Percentiles rank a stretch among this genome's conserved stretches.
phyloP scores from a whole-genome alignment of 2,797 vertebrate genomes.

The Rhinogobio ventralis region DNA sequence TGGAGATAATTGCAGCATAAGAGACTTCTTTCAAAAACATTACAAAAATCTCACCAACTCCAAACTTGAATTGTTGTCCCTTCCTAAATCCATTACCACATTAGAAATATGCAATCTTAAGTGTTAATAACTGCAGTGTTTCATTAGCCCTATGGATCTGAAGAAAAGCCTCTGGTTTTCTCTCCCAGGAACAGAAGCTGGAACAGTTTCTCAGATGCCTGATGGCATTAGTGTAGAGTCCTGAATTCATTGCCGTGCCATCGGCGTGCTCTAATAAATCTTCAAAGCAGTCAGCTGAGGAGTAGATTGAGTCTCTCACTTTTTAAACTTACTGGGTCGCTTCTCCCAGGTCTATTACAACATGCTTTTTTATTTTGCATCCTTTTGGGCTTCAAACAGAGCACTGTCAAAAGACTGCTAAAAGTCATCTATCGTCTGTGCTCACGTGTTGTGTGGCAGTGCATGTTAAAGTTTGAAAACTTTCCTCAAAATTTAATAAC shows the following conservation, averaged over 20 bases:
- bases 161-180: neutral
- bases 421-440: neutral
- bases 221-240: neutral
- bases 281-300: neutral
- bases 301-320: slow-evolving; percentile 8
- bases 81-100: neutral
- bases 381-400: neutral
- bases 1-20: too few species aligned
- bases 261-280: slow-evolving; percentile 18
- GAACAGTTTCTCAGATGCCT: neutral
- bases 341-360: slow-evolving; percentile 8
- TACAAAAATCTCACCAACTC: neutral
- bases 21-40: neutral
- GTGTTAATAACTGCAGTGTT: slow-evolving; percentile 5
- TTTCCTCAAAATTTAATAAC: neutral
- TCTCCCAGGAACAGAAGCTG: neutral
- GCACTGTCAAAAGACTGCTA: slow-evolving; percentile 6
- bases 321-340: slow-evolving; percentile 15
- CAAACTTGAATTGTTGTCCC: neutral
- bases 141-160: neutral
- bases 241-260: slow-evolving; percentile 12
- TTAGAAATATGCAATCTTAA: neutral
- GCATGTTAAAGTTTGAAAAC: neutral
- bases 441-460: neutral
- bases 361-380: slow-evolving; percentile 28